phyloP scores from a whole-genome alignment of 1,140 invertebrate species.

The Panagrolaimus sp. region DNA sequence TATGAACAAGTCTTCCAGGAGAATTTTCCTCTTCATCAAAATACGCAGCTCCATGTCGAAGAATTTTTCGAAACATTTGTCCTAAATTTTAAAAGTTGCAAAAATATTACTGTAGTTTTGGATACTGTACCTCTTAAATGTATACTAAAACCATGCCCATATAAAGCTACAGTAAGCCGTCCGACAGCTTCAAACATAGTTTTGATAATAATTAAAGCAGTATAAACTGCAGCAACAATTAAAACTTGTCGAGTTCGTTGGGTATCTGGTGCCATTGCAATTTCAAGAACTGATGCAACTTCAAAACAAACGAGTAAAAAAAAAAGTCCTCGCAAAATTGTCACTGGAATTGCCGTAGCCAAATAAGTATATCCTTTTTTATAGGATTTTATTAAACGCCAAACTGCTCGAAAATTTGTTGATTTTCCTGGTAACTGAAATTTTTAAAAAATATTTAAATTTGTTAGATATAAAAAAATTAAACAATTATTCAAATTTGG shows the following conservation, averaged over 20 bases:
- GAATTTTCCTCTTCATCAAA: slow-evolving; percentile 55
- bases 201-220: slow-evolving; percentile 49
- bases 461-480: slow-evolving; percentile 6
- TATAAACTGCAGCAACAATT: slow-evolving; percentile 46
- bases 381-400: slow-evolving; percentile 40
- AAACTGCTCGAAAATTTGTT: slow-evolving; percentile 42
- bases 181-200: slow-evolving; percentile 51
- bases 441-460: neutral
- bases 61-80: slow-evolving; percentile 54
- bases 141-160: slow-evolving; percentile 53
- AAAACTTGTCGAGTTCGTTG: slow-evolving; percentile 42
- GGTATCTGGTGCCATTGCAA: slow-evolving; percentile 42
- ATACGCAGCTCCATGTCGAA: slow-evolving; percentile 54
- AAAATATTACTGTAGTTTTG: no score
- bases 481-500: neutral
- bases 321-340: slow-evolving; percentile 48
- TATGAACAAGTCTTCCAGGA: slow-evolving; percentile 51
- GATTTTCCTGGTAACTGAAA: slow-evolving; percentile 41
- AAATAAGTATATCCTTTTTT: slow-evolving; percentile 38
- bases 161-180: slow-evolving; percentile 50
- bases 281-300: slow-evolving; percentile 46
- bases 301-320: slow-evolving; percentile 51
- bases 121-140: slow-evolving; percentile 31
- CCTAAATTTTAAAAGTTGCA: no score
- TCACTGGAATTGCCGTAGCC: slow-evolving; percentile 38